These are phyloP conservation scores for Oreochromis spilurus DNA, from an alignment of 2,113 vertebrate species.

Conservation along the genomic window DNA sequence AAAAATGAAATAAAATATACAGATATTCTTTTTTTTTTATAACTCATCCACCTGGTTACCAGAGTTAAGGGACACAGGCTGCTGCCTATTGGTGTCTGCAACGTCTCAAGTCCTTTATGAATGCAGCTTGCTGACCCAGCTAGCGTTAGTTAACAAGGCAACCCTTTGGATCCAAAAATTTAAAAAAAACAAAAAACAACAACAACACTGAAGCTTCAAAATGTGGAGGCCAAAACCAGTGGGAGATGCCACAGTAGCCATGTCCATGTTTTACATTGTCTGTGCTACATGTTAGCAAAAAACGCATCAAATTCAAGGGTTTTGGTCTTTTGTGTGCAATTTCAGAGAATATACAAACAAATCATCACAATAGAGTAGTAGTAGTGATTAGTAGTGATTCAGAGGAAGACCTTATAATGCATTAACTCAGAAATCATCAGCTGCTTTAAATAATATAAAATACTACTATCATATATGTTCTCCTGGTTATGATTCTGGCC, in stretches of 20 bases:
- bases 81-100: neutral
- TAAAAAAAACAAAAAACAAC: accelerated
- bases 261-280: neutral
- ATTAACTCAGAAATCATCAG: neutral
- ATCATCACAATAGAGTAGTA: neutral
- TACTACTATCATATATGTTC: neutral
- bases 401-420: neutral
- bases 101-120: neutral
- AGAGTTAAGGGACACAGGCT: neutral
- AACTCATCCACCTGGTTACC: neutral
- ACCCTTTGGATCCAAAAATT: neutral
- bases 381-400: neutral
- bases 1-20: neutral
- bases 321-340: neutral
- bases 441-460: neutral
- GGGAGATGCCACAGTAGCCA: neutral
- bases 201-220: neutral
- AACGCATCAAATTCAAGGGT: neutral
- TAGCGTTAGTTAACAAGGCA: neutral
- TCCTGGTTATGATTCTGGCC: neutral
- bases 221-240: neutral
- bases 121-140: neutral
- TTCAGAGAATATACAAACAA: neutral
- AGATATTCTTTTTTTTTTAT: neutral
- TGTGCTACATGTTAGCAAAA: neutral